Evolutionary conservation across 2,113 vertebrate genomes (phyloP).

Genomic region (Oncorhynchus nerka): DNA sequence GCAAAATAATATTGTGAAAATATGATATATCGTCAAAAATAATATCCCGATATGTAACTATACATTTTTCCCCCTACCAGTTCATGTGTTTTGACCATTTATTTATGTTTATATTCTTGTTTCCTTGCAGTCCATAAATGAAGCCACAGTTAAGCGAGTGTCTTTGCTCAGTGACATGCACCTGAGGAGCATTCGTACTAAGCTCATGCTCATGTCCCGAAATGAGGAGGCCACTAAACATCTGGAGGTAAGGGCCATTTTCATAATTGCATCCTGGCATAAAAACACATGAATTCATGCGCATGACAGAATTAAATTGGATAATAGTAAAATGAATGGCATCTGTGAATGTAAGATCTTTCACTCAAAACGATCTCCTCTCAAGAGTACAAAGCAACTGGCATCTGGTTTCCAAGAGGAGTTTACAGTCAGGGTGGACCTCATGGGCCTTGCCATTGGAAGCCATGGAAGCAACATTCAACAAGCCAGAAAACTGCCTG

Average conservation of each 20-base stretch:
- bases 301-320: no score
- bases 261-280: not conserved
- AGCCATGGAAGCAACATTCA: constrained; percentile 92
- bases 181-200: constrained; percentile 87
- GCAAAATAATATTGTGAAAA: no score
- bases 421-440: constrained; percentile 82
- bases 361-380: not conserved
- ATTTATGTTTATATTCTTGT: not conserved
- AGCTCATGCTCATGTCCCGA: constrained; percentile 84
- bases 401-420: constrained; percentile 90
- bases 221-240: constrained; percentile 91
- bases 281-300: no score
- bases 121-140: constrained; percentile 78
- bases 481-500: constrained; percentile 85
- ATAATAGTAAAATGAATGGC: no score
- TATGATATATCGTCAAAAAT: no score
- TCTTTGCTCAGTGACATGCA: constrained; percentile 90
- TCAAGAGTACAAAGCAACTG: constrained; percentile 85
- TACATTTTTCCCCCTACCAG: not conserved
- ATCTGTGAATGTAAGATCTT: not conserved
- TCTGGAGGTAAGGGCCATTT: constrained; percentile 76
- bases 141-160: constrained; percentile 83
- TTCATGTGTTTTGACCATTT: not conserved
- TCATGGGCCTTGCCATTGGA: constrained; percentile 90
- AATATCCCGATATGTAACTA: no score